These are phyloP conservation scores for Pantherophis alleghaniensis DNA, from an alignment of 2,797 vertebrate species.

Conservation along the genomic window DNA sequence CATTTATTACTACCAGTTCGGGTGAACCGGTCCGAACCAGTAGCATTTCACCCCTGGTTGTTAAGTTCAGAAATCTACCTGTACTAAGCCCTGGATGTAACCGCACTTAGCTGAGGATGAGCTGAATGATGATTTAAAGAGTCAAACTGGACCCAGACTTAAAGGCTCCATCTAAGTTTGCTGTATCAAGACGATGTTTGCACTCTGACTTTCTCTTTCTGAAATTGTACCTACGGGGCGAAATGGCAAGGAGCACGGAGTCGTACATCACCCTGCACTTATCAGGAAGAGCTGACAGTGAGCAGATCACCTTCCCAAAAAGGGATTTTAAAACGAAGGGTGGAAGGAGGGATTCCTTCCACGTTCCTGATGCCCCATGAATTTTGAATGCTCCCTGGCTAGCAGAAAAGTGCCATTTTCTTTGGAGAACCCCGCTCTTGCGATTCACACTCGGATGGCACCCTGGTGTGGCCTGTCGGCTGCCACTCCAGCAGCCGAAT, in stretches of 20 bases:
- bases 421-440: background rate
- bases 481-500: too few relatives aligned
- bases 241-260: slow-evolving; percentile 43
- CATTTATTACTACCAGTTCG: too few relatives aligned
- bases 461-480: too few relatives aligned
- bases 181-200: slow-evolving; percentile 43
- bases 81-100: slow-evolving; percentile 20
- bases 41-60: too few relatives aligned
- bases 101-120: slow-evolving; percentile 44
- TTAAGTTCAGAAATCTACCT: too few relatives aligned
- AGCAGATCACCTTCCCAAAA: slow-evolving; percentile 46
- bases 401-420: background rate
- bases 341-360: background rate
- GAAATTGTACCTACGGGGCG: slow-evolving; percentile 65
- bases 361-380: slow-evolving; percentile 3
- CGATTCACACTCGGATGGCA: background rate
- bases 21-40: too few relatives aligned
- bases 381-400: slow-evolving; percentile 36
- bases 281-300: slow-evolving; percentile 40
- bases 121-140: slow-evolving; percentile 34
- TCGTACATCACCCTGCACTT: slow-evolving; percentile 44
- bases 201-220: slow-evolving; percentile 55
- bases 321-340: slow-evolving; percentile 42
- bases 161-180: slow-evolving; percentile 50
- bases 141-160: slow-evolving; percentile 47